Conservation (phyloP, 2,797 vertebrate species). For the Antrozous pallidus region DNA sequence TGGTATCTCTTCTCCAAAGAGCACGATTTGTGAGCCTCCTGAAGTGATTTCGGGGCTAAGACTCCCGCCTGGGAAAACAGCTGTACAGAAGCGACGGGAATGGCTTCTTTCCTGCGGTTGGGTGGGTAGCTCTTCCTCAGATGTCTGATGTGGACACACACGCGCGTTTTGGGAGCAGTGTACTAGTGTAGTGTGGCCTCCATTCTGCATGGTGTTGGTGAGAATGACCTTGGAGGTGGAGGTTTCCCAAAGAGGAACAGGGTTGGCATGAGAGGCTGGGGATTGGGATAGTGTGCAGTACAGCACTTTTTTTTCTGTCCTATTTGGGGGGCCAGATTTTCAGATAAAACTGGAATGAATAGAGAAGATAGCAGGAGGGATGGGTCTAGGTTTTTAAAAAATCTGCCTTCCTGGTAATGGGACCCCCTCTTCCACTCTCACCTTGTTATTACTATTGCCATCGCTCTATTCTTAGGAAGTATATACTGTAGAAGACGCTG, state of each 20-base stretch:
- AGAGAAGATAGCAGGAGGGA: slow-evolving; percentile 39
- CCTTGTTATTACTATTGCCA: neutral
- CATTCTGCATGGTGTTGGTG: neutral
- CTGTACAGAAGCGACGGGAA: neutral
- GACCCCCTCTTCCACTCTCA: neutral
- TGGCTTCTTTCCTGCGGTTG: neutral
- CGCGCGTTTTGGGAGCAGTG: neutral
- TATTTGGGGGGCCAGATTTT: neutral
- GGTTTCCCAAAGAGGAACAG: neutral
- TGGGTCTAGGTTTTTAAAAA: slow-evolving; percentile 55
- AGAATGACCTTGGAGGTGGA: neutral
- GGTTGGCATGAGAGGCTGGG: neutral
- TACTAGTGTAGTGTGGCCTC: too few relatives aligned
- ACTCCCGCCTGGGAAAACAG: neutral
- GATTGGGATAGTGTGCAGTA: neutral
- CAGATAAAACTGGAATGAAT: neutral
- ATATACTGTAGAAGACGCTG: slow-evolving; percentile 74
- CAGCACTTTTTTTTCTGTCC: neutral
- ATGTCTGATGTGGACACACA: neutral
- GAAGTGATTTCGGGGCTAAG: neutral
- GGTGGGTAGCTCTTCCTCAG: neutral
- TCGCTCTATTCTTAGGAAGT: slow-evolving; percentile 68
- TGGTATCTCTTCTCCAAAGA: neutral
- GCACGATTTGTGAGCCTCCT: neutral
- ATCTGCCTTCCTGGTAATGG: neutral